Conservation (phyloP, 1,140 invertebrate species). For the Bombyx mandarina region DNA sequence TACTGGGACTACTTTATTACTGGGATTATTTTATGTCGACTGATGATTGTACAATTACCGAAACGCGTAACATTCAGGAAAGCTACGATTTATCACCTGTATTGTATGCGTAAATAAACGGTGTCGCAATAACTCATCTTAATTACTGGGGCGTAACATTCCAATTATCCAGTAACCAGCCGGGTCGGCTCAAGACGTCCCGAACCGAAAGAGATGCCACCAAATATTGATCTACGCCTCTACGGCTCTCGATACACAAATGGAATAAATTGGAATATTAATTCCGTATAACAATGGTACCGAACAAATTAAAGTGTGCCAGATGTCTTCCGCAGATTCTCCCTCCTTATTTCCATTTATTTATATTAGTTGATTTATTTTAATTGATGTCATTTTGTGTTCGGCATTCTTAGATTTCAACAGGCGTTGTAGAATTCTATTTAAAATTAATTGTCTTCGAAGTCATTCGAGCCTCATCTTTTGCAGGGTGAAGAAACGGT, state of each 20-base stretch:
- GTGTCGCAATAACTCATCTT: not conserved
- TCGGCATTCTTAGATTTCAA: constrained; percentile 5
- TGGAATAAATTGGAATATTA: constrained; percentile 71
- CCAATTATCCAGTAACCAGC: constrained; percentile 20
- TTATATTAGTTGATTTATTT: constrained; percentile 32
- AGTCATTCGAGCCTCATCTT: too few relatives aligned
- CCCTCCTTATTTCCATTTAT: constrained; percentile 32
- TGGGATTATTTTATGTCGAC: too few relatives aligned
- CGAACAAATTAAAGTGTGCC: constrained; percentile 67
- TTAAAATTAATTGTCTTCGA: not conserved
- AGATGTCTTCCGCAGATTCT: constrained; percentile 58
- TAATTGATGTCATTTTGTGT: constrained; percentile 22
- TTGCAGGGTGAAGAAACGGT: too few relatives aligned
- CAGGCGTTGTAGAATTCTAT: not conserved
- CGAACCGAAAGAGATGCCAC: constrained; percentile 34
- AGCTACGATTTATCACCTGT: too few relatives aligned
- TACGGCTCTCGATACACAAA: constrained; percentile 57
- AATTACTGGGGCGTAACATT: not conserved
- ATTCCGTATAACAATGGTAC: constrained; percentile 64
- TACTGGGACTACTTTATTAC: too few relatives aligned
- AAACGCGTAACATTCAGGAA: constrained; percentile 13
- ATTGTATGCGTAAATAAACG: too few relatives aligned
- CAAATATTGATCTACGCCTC: constrained; percentile 65
- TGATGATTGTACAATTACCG: too few relatives aligned
- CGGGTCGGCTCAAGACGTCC: constrained; percentile 28